These are phyloP conservation scores for Lasius fuliginosus DNA, from an alignment of 2,888 invertebrate genomes.

Conservation along the genomic window DNA sequence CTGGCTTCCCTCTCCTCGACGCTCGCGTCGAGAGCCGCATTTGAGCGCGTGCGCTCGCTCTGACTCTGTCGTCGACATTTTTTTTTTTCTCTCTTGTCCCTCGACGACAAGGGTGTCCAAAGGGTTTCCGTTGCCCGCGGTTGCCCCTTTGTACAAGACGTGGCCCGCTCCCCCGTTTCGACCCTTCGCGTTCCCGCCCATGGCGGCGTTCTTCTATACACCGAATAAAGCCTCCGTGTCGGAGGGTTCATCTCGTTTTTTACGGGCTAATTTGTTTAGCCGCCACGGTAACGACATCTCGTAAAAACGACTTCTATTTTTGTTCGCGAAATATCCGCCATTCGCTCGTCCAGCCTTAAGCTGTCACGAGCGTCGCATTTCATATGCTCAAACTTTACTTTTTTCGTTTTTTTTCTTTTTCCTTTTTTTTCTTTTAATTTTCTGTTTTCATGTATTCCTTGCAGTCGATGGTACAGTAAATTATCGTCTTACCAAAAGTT, in stretches of 20 bases:
- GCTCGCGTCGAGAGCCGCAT: constrained; percentile 10
- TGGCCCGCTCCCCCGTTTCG: constrained; percentile 11
- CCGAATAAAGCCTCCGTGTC: constrained; percentile 40
- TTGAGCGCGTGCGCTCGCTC: constrained; percentile 1
- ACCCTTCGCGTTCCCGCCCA: constrained; percentile 45
- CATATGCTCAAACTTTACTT: neutral
- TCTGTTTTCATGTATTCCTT: constrained; percentile 24
- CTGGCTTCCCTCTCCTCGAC: neutral
- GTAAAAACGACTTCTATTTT: constrained; percentile 76
- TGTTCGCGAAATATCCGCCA: constrained; percentile 61
- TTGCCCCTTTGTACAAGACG: constrained; percentile 57
- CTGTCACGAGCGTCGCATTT: constrained; percentile 41
- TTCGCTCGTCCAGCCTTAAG: constrained; percentile 38
- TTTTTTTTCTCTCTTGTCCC: constrained; percentile 48
- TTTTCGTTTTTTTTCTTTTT: constrained; percentile 25
- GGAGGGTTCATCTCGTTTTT: constrained; percentile 67
- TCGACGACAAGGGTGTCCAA: constrained; percentile 54
- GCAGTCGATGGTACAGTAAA: constrained; percentile 30
- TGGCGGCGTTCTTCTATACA: constrained; percentile 23
- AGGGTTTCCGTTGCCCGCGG: constrained; percentile 52
- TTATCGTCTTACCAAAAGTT: neutral
- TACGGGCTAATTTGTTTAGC: constrained; percentile 82
- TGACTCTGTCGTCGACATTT: constrained; percentile 29
- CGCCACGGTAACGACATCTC: constrained; percentile 80
- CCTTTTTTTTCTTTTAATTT: constrained; percentile 46